Evolutionary conservation across 2,113 vertebrate genomes (phyloP).

Genomic region (Lota lota): DNA sequence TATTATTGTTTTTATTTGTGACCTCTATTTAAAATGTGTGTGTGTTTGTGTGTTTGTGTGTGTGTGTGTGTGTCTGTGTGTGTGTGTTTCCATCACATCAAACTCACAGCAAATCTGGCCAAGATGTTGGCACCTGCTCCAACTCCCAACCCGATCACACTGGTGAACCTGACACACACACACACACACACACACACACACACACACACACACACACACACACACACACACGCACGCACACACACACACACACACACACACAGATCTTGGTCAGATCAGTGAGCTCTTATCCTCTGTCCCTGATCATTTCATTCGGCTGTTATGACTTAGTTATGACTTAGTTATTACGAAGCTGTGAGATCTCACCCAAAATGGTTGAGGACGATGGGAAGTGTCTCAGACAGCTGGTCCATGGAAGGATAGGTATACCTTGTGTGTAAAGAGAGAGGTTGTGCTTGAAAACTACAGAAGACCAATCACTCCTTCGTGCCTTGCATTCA

Average conservation of each 20-base stretch:
- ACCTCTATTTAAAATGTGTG: too few relatives aligned
- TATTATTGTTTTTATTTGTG: too few relatives aligned
- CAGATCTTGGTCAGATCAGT: too few relatives aligned
- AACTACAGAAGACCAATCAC: background rate
- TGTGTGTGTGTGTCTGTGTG: too few relatives aligned
- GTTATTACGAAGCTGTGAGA: background rate
- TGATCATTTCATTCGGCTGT: background rate
- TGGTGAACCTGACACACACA: conserved; percentile 75
- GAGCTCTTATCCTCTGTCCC: too few relatives aligned
- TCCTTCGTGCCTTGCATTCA: too few relatives aligned
- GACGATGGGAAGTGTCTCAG: conserved; percentile 83
- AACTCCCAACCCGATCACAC: conserved; percentile 86
- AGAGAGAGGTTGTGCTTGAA: background rate
- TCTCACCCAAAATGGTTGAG: conserved; percentile 91
- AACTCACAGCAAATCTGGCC: conserved; percentile 90
- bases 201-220: too few relatives aligned
- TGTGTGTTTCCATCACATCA: background rate
- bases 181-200: background rate
- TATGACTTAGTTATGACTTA: background rate
- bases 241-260: too few relatives aligned
- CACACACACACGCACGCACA: too few relatives aligned
- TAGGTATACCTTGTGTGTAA: conserved; percentile 79
- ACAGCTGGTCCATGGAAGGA: conserved; percentile 92
- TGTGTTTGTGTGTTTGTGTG: too few relatives aligned
- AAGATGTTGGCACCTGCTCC: conserved; percentile 90